Evolutionary conservation across 2,113 vertebrate genomes (phyloP).

Genomic region (Sigmodon hispidus): DNA sequence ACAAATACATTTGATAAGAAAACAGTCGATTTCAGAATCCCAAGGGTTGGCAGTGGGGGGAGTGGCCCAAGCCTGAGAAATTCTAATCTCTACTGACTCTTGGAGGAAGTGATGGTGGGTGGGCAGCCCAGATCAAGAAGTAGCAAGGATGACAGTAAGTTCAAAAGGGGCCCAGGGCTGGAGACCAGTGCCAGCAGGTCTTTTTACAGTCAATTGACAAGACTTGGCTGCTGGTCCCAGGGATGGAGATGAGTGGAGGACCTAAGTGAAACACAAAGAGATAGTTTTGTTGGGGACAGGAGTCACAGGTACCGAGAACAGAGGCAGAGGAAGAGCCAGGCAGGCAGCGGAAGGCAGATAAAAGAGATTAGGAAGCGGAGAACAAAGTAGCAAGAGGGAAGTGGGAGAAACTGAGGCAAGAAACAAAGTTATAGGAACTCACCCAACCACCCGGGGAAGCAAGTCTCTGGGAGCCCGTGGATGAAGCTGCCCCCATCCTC

Average conservation of each 20-base stretch:
- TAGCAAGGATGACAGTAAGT: not conserved
- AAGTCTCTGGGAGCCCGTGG: not conserved
- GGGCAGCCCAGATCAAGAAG: not conserved
- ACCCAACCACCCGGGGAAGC: not conserved
- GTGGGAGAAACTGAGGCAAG: slow-evolving; percentile 40
- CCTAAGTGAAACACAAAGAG: not conserved
- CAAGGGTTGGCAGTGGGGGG: not conserved
- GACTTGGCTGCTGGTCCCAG: not conserved
- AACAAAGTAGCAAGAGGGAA: not conserved
- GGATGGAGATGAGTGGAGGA: not conserved
- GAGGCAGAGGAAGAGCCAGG: not conserved
- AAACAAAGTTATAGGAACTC: slow-evolving; percentile 7
- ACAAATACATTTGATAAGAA: slow-evolving; percentile 44
- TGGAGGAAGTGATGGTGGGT: not conserved
- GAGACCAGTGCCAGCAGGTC: not conserved
- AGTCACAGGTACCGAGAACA: not conserved
- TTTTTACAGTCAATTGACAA: not conserved
- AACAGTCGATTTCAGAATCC: not conserved
- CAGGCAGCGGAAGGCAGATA: not conserved
- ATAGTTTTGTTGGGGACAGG: no score
- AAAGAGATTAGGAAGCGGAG: not conserved
- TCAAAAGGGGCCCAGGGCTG: not conserved
- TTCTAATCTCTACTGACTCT: not conserved
- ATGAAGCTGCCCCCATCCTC: not conserved
- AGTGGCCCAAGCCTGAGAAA: not conserved